Evolutionary conservation across 2,888 invertebrate species (phyloP), one percentile per base, ranked within the genome.

Genomic region (Cepaea hortensis): DNA sequence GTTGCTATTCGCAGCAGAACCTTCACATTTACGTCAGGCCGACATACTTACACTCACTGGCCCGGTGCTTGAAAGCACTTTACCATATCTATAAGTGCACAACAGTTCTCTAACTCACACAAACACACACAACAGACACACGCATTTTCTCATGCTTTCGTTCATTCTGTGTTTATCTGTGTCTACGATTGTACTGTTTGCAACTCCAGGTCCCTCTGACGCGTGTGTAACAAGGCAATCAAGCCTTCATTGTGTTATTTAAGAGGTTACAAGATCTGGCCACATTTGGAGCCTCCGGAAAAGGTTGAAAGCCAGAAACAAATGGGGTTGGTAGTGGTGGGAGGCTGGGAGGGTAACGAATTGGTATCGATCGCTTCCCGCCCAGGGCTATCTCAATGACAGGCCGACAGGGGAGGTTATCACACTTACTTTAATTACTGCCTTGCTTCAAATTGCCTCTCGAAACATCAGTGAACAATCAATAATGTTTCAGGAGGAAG

Each of bases 391-490:
- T 83, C 73, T 83, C 73, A 73, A 72, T 83, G 83, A 83, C 83
- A 73, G 73, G 18, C 20, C 83, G 73, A 83, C 61, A 70, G 73
- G 73, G 73, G 55, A 77, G 55, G 83, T 83, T 83, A 83, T 83
- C 83, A 73, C 83, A 70, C 83, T 72, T 83, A 83, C 70, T 73
- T 73, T 83, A 83, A 83, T 83, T 83, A 83, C 61, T 18, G 83
- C 55, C 55, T 61, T 73, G 35, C 83, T 73, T 83, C 61, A 83
- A 61, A 83, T 83, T 73, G 73, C 83, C 73, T 35, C 11, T 46
- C 61, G 70, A 79, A 50, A 85, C 77, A 79, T 50, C 68, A 68
- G 65, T 55, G 50, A n/a, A 50, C 68, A 55, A 85, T 68, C 76
- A 79, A 85, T 77, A 77, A 55, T 13, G 62, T 62, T 9, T 62